These are phyloP conservation scores for Psephotus haematonotus DNA, from an alignment of 2,113 vertebrate genomes.

Conservation along the genomic window DNA sequence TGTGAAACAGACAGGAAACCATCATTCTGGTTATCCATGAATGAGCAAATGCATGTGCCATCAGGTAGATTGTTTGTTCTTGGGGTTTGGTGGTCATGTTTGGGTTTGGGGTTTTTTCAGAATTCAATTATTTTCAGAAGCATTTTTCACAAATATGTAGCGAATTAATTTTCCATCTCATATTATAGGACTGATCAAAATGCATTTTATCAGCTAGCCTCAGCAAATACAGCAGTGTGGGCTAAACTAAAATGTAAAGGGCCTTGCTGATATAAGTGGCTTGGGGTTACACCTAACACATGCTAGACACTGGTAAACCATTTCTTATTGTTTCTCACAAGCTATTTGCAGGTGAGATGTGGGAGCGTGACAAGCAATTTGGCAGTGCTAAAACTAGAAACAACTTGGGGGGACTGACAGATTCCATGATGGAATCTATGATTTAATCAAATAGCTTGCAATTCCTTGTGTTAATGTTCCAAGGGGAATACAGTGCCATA, in stretches of 20 bases:
- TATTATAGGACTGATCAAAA: not conserved
- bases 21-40: not conserved
- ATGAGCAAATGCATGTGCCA: not conserved
- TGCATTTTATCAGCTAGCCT: fast-evolving
- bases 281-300: not conserved
- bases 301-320: not conserved
- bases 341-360: not conserved
- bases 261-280: not conserved
- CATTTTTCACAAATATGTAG: not conserved
- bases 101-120: fast-evolving
- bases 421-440: not conserved
- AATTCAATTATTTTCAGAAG: not conserved
- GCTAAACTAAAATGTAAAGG: not conserved
- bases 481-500: not conserved
- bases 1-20: not conserved
- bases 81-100: fast-evolving
- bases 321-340: conserved; percentile 5
- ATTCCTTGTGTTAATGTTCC: not conserved
- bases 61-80: not conserved
- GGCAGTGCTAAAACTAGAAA: not conserved
- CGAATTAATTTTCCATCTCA: not conserved
- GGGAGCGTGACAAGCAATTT: not conserved
- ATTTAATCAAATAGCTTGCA: conserved; percentile 31
- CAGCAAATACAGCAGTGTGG: not conserved
- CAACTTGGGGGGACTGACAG: not conserved